A percentile compares a stretch with the other conserved stretches of the same genome.
These are phyloP conservation scores for Drosophila kuntzei DNA, from an alignment of 2,888 invertebrate genomes.

Conservation along the genomic window DNA sequence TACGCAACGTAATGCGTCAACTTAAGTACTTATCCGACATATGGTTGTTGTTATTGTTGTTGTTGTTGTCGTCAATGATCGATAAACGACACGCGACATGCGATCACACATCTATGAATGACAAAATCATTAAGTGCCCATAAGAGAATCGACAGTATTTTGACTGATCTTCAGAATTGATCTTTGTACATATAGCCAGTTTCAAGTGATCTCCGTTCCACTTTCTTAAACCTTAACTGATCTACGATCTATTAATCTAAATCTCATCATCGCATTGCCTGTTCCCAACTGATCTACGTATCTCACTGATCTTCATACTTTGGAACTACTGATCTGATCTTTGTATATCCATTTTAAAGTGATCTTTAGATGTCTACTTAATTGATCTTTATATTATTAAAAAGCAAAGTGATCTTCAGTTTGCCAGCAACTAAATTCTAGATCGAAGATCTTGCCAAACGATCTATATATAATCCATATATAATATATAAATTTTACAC, in stretches of 20 bases:
- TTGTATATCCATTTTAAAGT: background rate
- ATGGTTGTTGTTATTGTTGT: slow-evolving; percentile 19
- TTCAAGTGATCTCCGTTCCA: background rate
- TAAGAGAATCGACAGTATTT: background rate
- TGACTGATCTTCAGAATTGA: background rate
- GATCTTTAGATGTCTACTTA: background rate
- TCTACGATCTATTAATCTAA: background rate
- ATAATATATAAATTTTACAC: background rate
- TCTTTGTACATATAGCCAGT: background rate
- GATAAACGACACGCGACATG: slow-evolving; percentile 42
- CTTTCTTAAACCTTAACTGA: background rate
- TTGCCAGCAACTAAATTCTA: background rate
- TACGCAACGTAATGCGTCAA: slow-evolving; percentile 63
- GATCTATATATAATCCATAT: no score
- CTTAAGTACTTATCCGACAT: slow-evolving; percentile 37
- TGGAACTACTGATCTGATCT: background rate
- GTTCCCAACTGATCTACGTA: background rate
- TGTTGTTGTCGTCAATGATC: slow-evolving; percentile 33
- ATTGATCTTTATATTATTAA: background rate
- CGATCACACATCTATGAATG: slow-evolving; percentile 28
- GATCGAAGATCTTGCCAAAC: background rate
- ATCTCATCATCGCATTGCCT: background rate
- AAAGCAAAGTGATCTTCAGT: background rate
- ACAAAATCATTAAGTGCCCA: background rate
- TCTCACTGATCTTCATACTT: slow-evolving; percentile 2